Conservation (phyloP, 1,140 invertebrate genomes). For the Periplaneta americana region DNA sequence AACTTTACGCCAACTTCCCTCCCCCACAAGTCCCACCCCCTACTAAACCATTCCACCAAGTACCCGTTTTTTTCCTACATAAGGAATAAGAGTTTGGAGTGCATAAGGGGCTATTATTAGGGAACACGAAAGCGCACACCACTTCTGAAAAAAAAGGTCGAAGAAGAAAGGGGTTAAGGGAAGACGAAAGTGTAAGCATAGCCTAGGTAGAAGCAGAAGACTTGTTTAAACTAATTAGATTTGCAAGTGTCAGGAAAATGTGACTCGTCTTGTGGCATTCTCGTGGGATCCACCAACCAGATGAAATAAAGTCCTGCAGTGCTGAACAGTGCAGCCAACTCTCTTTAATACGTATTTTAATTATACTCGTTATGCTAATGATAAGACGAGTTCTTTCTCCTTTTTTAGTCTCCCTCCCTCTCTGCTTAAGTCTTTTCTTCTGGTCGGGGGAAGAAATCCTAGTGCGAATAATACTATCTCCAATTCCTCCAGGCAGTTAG, state of each 20-base stretch:
- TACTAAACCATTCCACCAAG: neutral
- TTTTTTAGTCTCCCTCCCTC: constrained; percentile 34
- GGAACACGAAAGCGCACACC: neutral
- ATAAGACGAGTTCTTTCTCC: constrained; percentile 36
- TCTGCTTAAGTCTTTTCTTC: constrained; percentile 12
- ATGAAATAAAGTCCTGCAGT: constrained; percentile 22
- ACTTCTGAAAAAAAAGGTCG: neutral
- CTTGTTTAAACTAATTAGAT: constrained; percentile 31
- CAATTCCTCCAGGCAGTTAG: neutral
- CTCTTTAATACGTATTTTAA: constrained; percentile 48
- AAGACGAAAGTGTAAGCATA: neutral
- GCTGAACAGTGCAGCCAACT: constrained; percentile 26
- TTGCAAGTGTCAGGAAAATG: constrained; percentile 34
- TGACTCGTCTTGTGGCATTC: constrained; percentile 10
- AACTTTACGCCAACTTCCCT: neutral
- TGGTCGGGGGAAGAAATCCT: neutral
- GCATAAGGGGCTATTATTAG: neutral
- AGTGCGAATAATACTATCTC: neutral
- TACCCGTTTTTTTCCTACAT: neutral
- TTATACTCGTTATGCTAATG: constrained; percentile 50
- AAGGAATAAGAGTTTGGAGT: neutral
- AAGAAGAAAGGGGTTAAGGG: neutral
- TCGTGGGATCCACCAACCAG: neutral
- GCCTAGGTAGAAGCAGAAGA: neutral
- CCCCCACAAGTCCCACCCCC: neutral